A percentile compares a stretch with the other conserved stretches of the same genome.
Evolutionary conservation across 2,888 invertebrate genomes (phyloP).

Genomic region (Diaprepes abbreviatus): DNA sequence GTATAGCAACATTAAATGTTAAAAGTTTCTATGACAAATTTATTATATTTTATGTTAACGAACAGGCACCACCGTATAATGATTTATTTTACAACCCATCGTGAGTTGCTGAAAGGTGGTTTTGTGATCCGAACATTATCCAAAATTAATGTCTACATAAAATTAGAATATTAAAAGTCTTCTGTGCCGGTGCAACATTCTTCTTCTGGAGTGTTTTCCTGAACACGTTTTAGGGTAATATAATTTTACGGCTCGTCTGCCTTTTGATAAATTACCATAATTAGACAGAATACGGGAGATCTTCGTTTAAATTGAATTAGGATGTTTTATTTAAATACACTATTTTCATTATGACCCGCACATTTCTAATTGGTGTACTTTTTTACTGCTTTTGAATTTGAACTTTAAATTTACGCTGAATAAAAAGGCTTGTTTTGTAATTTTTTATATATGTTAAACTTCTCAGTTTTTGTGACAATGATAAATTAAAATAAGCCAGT

Average conservation of each 20-base stretch:
- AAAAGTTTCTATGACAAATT: background rate
- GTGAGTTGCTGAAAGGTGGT: slow-evolving; percentile 15
- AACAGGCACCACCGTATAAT: slow-evolving; percentile 1
- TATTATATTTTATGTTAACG: background rate
- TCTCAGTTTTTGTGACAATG: no score
- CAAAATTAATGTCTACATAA: slow-evolving; percentile 28
- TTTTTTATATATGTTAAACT: no score
- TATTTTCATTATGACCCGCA: no score
- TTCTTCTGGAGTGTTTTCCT: slow-evolving; percentile 29
- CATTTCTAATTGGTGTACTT: no score
- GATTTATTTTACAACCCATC: slow-evolving; percentile 12
- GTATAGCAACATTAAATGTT: no score
- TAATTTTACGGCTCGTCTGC: slow-evolving; percentile 33
- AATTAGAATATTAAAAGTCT: slow-evolving; percentile 41
- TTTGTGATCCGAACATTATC: slow-evolving; percentile 25
- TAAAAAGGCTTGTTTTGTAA: no score
- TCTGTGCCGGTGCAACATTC: slow-evolving; percentile 16
- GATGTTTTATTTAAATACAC: background rate
- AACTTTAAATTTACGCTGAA: no score
- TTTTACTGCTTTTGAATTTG: no score
- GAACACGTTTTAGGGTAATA: slow-evolving; percentile 35
- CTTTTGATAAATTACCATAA: slow-evolving; percentile 36
- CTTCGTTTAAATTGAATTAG: background rate
- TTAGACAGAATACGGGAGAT: slow-evolving; percentile 17
- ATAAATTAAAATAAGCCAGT: no score